A percentile compares a stretch with the other conserved stretches of the same genome.
phyloP scores from a whole-genome alignment of 2,888 invertebrate genomes.

The Oscheius myriophilus region DNA sequence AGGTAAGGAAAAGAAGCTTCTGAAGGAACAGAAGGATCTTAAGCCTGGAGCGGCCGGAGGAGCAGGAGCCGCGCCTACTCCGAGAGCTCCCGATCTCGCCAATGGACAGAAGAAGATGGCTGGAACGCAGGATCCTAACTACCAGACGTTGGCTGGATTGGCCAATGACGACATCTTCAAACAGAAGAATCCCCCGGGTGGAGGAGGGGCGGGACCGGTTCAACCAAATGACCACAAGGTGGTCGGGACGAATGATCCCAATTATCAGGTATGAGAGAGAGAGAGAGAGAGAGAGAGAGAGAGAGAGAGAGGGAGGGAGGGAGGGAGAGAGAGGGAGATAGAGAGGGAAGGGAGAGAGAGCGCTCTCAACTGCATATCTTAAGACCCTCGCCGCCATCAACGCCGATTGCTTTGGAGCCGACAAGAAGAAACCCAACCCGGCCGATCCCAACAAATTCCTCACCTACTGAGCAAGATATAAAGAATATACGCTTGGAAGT shows the following conservation, averaged over 20 bases:
- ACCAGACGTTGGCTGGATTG: constrained; percentile 18
- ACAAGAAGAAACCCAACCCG: constrained; percentile 18
- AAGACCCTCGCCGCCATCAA: constrained; percentile 29
- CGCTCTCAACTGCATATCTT: constrained; percentile 9
- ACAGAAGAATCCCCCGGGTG: not conserved
- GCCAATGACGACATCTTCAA: not conserved
- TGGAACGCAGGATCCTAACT: constrained; percentile 21
- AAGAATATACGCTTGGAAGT: not conserved
- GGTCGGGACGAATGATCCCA: constrained; percentile 17
- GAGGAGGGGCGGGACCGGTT: not conserved
- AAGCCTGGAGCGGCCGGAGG: not conserved
- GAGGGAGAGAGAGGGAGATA: not conserved
- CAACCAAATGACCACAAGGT: constrained; percentile 16
- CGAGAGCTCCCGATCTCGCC: not conserved
- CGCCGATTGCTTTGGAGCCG: constrained; percentile 27
- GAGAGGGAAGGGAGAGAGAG: too few relatives aligned
- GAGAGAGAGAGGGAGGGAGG: not conserved
- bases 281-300: constrained; percentile 1
- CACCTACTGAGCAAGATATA: constrained; percentile 6
- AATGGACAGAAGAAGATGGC: not conserved
- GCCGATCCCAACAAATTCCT: not conserved
- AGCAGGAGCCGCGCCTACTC: not conserved
- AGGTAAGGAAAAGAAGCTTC: not conserved
- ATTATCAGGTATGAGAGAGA: constrained; percentile 9
- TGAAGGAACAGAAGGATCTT: not conserved